Conservation (phyloP, 1,140 invertebrate species). For the Amyelois transitella region DNA sequence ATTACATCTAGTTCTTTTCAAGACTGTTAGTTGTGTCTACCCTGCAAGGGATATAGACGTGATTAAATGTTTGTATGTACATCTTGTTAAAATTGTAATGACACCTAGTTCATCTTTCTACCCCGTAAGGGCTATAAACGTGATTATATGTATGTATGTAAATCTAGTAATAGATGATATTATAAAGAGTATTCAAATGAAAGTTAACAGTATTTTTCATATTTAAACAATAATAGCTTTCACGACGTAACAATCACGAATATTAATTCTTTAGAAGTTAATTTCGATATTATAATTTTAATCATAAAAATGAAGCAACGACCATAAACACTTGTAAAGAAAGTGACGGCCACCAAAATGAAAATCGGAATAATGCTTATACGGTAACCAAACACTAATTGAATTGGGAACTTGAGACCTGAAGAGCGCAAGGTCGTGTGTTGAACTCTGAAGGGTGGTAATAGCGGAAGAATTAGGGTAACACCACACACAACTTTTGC, state of each 20-base stretch:
- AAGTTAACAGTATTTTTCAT: neutral
- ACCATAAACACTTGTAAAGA: neutral
- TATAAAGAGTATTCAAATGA: neutral
- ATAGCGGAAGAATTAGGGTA: neutral
- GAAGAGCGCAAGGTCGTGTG: conserved; percentile 31
- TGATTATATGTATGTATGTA: no score
- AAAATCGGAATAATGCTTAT: conserved; percentile 1
- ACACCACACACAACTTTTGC: neutral
- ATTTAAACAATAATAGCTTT: neutral
- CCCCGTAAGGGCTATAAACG: no score
- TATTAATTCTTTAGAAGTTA: neutral
- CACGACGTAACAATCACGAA: neutral
- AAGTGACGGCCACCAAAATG: neutral
- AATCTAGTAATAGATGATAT: no score
- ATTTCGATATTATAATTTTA: neutral
- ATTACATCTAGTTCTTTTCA: no score
- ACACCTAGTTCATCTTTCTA: no score
- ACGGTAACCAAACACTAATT: conserved; percentile 25
- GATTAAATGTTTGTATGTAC: no score
- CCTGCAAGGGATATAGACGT: no score
- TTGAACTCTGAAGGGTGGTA: conserved; percentile 21
- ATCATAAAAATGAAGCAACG: no score
- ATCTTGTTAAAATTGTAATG: no score
- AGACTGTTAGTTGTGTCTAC: no score
- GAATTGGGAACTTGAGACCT: conserved; percentile 30